Evolutionary conservation across 2,113 vertebrate genomes (phyloP).

Genomic region (Apeltes quadracus): DNA sequence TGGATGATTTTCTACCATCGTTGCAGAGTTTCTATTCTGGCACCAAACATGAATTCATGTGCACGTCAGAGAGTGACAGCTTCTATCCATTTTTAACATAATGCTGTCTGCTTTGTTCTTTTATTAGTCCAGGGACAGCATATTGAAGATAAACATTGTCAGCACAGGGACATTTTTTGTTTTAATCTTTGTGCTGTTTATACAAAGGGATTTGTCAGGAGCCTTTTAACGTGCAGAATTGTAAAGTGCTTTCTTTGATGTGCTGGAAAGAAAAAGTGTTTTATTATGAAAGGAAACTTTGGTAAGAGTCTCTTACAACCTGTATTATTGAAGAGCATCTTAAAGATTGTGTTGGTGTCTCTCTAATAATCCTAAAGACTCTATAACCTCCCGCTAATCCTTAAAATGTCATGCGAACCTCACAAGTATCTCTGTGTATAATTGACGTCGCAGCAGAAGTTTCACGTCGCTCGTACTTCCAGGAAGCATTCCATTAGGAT

Average conservation of each 20-base stretch:
- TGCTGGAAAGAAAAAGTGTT: conserved; percentile 20
- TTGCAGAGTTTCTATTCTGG: conserved; percentile 34
- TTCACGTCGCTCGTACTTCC: conserved; percentile 24
- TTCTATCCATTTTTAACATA: conserved; percentile 21
- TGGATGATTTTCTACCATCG: conserved; percentile 4
- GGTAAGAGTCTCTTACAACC: conserved; percentile 19
- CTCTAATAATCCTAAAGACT: conserved; percentile 3
- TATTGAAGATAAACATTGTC: conserved; percentile 27
- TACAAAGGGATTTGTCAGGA: conserved; percentile 18
- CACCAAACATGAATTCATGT: conserved; percentile 40
- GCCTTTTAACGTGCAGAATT: conserved; percentile 34
- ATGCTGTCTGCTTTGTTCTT: conserved; percentile 24
- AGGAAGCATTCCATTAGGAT: conserved; percentile 28
- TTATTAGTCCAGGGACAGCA: conserved; percentile 34
- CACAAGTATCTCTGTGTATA: conserved; percentile 1
- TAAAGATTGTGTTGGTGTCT: conserved; percentile 6
- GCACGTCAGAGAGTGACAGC: conserved; percentile 28
- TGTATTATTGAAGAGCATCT: conserved; percentile 9
- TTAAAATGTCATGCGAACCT: conserved; percentile 24
- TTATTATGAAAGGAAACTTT: conserved; percentile 22
- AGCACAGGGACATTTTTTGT: neutral
- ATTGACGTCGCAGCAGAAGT: conserved; percentile 10
- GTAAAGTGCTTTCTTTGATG: conserved; percentile 48
- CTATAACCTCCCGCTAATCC: conserved; percentile 19
- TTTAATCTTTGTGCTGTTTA: neutral